Percentiles rank a stretch among this genome's conserved stretches.
Conservation (phyloP, 2,888 invertebrate genomes). For the Lingula anatina region DNA sequence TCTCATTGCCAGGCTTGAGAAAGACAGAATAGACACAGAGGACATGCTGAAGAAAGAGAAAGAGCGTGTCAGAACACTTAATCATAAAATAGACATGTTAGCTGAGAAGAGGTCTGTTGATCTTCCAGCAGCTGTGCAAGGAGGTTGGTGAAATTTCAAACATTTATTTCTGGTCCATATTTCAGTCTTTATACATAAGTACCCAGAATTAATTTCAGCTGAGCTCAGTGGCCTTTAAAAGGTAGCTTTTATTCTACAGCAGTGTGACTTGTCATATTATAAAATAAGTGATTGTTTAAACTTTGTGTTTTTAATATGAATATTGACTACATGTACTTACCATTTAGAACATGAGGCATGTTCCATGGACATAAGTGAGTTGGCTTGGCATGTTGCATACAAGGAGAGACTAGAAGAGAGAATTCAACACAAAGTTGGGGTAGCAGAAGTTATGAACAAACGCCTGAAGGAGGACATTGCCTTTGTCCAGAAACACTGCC, state of each 20-base stretch:
- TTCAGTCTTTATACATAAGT: too few relatives aligned
- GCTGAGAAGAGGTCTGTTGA: constrained; percentile 31
- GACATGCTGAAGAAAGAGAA: constrained; percentile 25
- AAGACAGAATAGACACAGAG: constrained; percentile 35
- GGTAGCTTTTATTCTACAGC: too few relatives aligned
- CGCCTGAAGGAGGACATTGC: constrained; percentile 44
- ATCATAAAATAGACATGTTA: constrained; percentile 33
- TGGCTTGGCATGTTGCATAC: constrained; percentile 48
- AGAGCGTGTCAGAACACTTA: constrained; percentile 25
- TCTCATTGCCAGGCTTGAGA: constrained; percentile 44
- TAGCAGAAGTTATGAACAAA: constrained; percentile 37
- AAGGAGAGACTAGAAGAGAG: constrained; percentile 29
- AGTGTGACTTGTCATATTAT: too few relatives aligned
- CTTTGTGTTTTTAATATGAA: too few relatives aligned
- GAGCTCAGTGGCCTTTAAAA: too few relatives aligned
- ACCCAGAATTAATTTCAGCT: too few relatives aligned
- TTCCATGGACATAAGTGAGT: constrained; percentile 44
- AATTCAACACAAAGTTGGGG: constrained; percentile 28
- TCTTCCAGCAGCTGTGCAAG: constrained; percentile 42
- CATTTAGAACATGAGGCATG: constrained; percentile 46
- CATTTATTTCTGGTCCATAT: too few relatives aligned
- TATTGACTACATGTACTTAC: too few relatives aligned
- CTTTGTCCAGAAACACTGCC: constrained; percentile 46
- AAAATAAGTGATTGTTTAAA: too few relatives aligned
- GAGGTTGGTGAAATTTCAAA: constrained; percentile 23